phyloP scores from a whole-genome alignment of 2,888 invertebrate species.

The Sepiola atlantica region DNA sequence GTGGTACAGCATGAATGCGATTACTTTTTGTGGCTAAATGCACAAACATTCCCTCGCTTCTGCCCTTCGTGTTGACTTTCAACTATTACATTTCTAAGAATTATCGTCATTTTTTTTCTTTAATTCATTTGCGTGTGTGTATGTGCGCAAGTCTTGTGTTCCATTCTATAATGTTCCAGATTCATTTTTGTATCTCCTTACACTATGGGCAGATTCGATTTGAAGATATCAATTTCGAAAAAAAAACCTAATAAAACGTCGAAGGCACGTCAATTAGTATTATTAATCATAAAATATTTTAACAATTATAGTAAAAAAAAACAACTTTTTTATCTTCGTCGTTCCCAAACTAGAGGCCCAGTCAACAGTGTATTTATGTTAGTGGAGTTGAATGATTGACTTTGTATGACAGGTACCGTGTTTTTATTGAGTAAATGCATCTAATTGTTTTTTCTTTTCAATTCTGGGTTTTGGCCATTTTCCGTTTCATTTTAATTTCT shows the following conservation, averaged over 20 bases:
- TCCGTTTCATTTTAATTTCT: not conserved
- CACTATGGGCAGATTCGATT: conserved; percentile 32
- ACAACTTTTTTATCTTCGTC: not conserved
- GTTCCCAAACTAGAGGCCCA: not conserved
- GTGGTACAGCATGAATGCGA: not conserved
- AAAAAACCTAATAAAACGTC: not conserved
- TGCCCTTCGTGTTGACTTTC: not conserved
- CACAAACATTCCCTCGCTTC: conserved; percentile 32
- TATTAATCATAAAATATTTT: not conserved
- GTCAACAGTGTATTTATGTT: not conserved
- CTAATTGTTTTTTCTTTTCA: not conserved
- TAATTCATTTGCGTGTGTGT: not conserved
- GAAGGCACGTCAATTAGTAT: not conserved
- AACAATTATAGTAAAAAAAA: not conserved
- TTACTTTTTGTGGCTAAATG: not conserved
- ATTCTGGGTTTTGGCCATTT: not conserved
- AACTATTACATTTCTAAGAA: not conserved
- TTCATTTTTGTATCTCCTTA: not conserved
- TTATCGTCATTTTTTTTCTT: not conserved
- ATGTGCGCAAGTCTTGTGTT: not conserved
- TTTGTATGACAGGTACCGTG: not conserved
- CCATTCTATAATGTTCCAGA: not conserved
- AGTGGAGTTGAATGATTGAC: not conserved
- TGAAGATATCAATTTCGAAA: not conserved
- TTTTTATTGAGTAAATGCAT: not conserved